Base-by-base conservation (phyloP, 2,888 invertebrate genomes). In the Stomorhina lunata region DNA sequence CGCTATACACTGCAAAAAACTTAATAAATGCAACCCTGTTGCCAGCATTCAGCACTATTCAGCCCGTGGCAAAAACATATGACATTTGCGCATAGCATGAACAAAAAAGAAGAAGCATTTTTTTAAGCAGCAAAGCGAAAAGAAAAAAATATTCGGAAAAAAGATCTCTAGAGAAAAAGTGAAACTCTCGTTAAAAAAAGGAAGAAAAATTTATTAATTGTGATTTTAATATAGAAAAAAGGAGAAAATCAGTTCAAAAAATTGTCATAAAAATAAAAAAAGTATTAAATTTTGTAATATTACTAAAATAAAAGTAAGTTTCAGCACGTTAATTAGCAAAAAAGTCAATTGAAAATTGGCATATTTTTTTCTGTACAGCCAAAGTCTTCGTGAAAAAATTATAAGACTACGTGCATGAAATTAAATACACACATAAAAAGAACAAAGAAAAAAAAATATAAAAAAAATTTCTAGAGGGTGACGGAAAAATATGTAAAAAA, bases 291-390 rank as follows among this genome's bases (percentile, higher is more conserved):
- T 77, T 77, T 34, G 10, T 59, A 27, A 76, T 72, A 59, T 57
- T 53, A 9, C 27, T 20, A 43, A 66, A 69, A 32, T 59, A 40
- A 69, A 79, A 78, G 84, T 83, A 84, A 83, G 84, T 84, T 81
- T 43, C 25, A 10, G 12, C 6, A n/a, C 55, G 37, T 6, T 17
- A 40, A 17, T 57, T 61, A n/a, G 5, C 17, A 40, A 50, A 72
- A 79, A 50, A 57, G 17, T 57, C 5, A 22, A 32, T 57, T 45
- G n/a, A 32, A 69, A 50, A 69, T 25, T 61, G 53, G 27, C 45
- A 48, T 40, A 48, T 34, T 32, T 37, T 53, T 59, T 66, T 37
- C 34, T 63, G 25, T 43, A 53, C 43, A 27, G 17, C 27, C 27
- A 53, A 27, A 22, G 53, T 55, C 68, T 71, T 80, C 82, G 79